Evolutionary conservation across 2,797 vertebrate genomes (phyloP), one percentile per base, ranked within the genome.

Genomic region (Parotocinclus haroldoi): DNA sequence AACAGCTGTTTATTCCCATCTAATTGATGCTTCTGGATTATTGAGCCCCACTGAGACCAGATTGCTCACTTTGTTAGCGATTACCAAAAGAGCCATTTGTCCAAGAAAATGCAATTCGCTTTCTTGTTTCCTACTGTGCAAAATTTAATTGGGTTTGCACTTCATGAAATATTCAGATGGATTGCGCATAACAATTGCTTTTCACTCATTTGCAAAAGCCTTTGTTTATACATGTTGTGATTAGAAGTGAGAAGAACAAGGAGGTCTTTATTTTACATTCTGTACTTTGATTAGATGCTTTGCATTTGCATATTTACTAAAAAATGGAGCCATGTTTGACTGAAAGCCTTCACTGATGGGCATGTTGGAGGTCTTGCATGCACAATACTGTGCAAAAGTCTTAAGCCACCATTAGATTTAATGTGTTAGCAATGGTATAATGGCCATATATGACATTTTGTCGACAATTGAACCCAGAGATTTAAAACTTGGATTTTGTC

Each of bases 141-240:
- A 27, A 48, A 9, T 7, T 36, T 48, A 10, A 44, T 50, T 57
- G 44, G 18, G 9, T 60, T 48, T 48, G n/a, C 4, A 8, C 4
- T 16, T 1, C 8, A 37, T 48, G 6, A 27, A 45, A 60, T 60
- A 19, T 38, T 63, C n/a, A 46, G 46, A 58, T 37, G 12, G 19
- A 39, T 14, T 45, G 17, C 17, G 38, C 19, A 51, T 63, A 37
- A 50, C 7, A 63, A 37, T 52, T 37, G 18, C 46, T 13, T 0
- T 18, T 37, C 17, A 50, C 52, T 69, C 58, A 17, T 68, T 61
- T 62, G 44, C 40, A 1, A 5, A 37, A 9, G 49, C 37, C n/a
- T 7, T 46, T 37, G 37, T 63, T 39, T 57, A 63, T 50, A 52
- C n/a, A 27, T 27, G 27, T 27, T 27, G 27, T 27, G 27, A 27